These are phyloP conservation scores for Rutpela maculata DNA, from an alignment of 2,888 invertebrate species.

Conservation along the genomic window DNA sequence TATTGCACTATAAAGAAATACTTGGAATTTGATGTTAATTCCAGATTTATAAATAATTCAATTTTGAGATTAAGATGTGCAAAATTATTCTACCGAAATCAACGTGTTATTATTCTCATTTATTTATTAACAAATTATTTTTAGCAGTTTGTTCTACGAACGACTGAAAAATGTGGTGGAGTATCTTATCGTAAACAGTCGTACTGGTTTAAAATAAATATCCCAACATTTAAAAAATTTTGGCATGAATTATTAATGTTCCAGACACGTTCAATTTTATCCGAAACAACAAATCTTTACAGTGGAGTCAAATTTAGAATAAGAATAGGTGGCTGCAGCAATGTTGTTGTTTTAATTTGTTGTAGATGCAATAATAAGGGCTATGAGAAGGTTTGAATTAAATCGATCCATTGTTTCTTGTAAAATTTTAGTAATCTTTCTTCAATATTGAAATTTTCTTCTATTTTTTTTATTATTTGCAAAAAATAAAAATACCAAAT, in stretches of 20 bases:
- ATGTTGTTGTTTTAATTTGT: too few species aligned
- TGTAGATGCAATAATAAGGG: too few species aligned
- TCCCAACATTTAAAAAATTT: slow-evolving; percentile 8
- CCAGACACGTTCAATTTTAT: slow-evolving; percentile 26
- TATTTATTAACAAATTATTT: not conserved
- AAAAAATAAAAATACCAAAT: too few species aligned
- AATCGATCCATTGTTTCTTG: too few species aligned
- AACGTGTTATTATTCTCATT: not conserved
- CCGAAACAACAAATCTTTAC: slow-evolving; percentile 13
- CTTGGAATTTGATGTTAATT: slow-evolving; percentile 17
- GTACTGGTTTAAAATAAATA: slow-evolving; percentile 29
- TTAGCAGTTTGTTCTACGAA: not conserved
- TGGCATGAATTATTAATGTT: slow-evolving; percentile 8
- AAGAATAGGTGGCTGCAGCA: too few species aligned
- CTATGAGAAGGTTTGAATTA: too few species aligned
- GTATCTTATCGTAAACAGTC: slow-evolving; percentile 22
- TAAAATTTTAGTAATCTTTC: too few species aligned
- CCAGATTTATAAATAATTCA: not conserved
- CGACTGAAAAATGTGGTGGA: not conserved
- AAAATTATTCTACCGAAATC: not conserved
- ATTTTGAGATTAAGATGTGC: not conserved
- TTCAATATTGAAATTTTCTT: too few species aligned
- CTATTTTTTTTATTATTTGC: too few species aligned
- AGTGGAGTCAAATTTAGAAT: too few species aligned
- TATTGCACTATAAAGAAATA: slow-evolving; percentile 34